Conservation (phyloP, 2,888 invertebrate genomes). For the Nomada goodeniana region DNA sequence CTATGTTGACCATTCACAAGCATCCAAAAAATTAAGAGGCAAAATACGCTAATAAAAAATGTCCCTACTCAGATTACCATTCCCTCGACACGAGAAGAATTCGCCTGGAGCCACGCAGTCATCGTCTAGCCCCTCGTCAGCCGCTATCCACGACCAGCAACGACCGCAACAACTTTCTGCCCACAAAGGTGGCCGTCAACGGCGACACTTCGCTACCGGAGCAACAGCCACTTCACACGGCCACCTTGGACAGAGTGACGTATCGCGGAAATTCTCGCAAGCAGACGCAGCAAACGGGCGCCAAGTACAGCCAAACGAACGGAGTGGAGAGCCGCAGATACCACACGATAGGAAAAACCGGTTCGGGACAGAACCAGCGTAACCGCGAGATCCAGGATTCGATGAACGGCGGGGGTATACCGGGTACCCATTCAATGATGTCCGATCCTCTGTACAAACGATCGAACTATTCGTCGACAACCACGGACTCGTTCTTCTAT, state of each 20-base stretch:
- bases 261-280: slow-evolving; percentile 77
- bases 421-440: slow-evolving; percentile 67
- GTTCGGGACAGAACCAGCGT: slow-evolving; percentile 49
- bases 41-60: neutral
- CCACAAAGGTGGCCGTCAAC: slow-evolving; percentile 57
- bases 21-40: too few relatives aligned
- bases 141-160: slow-evolving; percentile 62
- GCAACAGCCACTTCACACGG: slow-evolving; percentile 75
- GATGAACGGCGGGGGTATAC: slow-evolving; percentile 70
- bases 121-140: slow-evolving; percentile 73
- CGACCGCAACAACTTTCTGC: slow-evolving; percentile 58
- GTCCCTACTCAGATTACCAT: slow-evolving; percentile 59
- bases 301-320: slow-evolving; percentile 75
- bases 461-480: slow-evolving; percentile 65
- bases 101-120: slow-evolving; percentile 79
- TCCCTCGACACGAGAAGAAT: slow-evolving; percentile 75
- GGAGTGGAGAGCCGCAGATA: slow-evolving; percentile 77
- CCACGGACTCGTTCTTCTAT: slow-evolving; percentile 74
- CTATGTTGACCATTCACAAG: neutral
- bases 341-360: slow-evolving; percentile 78
- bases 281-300: slow-evolving; percentile 69
- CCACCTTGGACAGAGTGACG: slow-evolving; percentile 80
- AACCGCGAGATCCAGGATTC: slow-evolving; percentile 64
- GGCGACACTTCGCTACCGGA: slow-evolving; percentile 68
- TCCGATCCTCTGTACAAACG: slow-evolving; percentile 72